Conservation (phyloP, 2,888 invertebrate species). For the Cyclophora punctaria region DNA sequence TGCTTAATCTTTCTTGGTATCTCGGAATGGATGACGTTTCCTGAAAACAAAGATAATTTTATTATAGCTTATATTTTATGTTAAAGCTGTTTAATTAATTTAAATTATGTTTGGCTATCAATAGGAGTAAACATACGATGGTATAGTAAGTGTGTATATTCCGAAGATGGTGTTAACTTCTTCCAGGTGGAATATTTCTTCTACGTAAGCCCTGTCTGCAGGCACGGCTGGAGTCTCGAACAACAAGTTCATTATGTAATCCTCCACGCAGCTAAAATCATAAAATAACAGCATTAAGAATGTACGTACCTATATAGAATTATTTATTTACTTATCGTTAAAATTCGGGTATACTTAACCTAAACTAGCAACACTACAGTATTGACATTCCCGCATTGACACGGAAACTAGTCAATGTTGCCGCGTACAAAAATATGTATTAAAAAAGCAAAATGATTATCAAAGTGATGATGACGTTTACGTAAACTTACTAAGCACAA, state of each 20-base stretch:
- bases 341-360: no score
- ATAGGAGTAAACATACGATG: slow-evolving; percentile 40
- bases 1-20: slow-evolving; percentile 44
- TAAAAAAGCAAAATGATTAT: background rate
- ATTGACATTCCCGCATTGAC: no score
- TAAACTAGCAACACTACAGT: no score
- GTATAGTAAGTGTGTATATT: slow-evolving; percentile 62
- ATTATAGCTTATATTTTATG: background rate
- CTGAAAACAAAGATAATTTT: slow-evolving; percentile 33
- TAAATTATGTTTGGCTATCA: no score
- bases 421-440: no score
- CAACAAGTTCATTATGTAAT: slow-evolving; percentile 65
- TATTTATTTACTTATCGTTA: no score
- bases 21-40: slow-evolving; percentile 62
- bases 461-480: background rate
- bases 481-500: slow-evolving; percentile 59
- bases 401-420: no score
- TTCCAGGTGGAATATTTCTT: slow-evolving; percentile 55
- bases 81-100: background rate
- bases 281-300: background rate
- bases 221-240: slow-evolving; percentile 61
- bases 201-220: slow-evolving; percentile 52
- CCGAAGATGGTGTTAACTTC: slow-evolving; percentile 63
- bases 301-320: no score
- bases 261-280: slow-evolving; percentile 58